These are phyloP conservation scores for Paramisgurnus dabryanus DNA, from an alignment of 2,113 vertebrate species.

Conservation along the genomic window DNA sequence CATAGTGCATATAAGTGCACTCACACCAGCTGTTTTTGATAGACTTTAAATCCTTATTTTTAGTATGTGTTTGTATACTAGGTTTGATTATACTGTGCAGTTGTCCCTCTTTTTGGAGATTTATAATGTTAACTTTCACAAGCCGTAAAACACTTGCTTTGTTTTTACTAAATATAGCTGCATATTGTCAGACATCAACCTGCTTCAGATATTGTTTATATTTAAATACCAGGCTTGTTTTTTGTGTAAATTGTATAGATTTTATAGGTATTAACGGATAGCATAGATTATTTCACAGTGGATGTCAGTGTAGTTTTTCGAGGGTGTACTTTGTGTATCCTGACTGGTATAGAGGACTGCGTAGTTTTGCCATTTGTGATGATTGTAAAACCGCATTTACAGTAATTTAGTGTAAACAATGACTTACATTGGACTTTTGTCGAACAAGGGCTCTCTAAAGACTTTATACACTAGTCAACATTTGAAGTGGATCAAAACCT, in stretches of 20 bases:
- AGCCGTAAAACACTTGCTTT: neutral
- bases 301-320: neutral
- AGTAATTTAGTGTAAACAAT: neutral
- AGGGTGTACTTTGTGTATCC: neutral
- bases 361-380: constrained; percentile 4
- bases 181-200: neutral
- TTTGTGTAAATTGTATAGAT: constrained; percentile 17
- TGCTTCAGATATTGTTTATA: constrained; percentile 1
- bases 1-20: neutral
- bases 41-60: neutral
- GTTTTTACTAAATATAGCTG: constrained; percentile 1
- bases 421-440: neutral
- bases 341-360: constrained; percentile 1
- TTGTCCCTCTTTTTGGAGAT: constrained; percentile 4
- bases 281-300: neutral
- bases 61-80: neutral
- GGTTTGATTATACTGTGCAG: neutral
- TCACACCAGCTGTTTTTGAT: constrained; percentile 29
- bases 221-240: neutral
- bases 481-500: no score
- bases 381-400: neutral
- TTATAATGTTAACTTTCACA: constrained; percentile 10
- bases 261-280: neutral
- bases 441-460: constrained; percentile 3
- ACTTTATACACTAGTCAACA: neutral